Conservation (phyloP, 2,888 invertebrate species). For the Cecidostiba fungosa region DNA sequence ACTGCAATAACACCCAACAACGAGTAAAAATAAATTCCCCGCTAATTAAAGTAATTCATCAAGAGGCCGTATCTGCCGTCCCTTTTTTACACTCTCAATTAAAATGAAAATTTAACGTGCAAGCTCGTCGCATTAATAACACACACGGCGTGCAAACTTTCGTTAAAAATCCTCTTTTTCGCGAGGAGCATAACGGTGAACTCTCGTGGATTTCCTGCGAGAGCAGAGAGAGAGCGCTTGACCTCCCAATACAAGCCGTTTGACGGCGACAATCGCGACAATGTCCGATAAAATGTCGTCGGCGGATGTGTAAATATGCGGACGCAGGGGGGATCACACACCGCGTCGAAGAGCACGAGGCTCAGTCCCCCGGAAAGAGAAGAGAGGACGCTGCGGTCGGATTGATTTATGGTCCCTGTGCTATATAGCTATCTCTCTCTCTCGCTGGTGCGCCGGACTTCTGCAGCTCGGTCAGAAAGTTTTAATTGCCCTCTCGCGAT, state of each 20-base stretch:
- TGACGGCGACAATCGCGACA: conserved; percentile 35
- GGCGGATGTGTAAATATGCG: conserved; percentile 59
- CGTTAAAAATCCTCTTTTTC: conserved; percentile 24
- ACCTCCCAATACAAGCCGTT: conserved; percentile 16
- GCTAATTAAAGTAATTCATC: conserved; percentile 56
- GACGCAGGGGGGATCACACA: not conserved
- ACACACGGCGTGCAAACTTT: not conserved
- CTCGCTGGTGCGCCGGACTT: conserved; percentile 61
- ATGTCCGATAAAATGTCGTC: conserved; percentile 54
- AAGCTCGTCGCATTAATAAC: conserved; percentile 31
- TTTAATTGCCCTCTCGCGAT: conserved; percentile 71
- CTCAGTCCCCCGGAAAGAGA: conserved; percentile 1
- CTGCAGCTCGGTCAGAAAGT: conserved; percentile 70
- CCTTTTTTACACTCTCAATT: conserved; percentile 23
- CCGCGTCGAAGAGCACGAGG: not conserved
- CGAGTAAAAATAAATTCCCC: conserved; percentile 32
- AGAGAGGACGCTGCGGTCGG: conserved; percentile 41
- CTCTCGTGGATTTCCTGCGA: not conserved
- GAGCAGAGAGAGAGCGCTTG: not conserved
- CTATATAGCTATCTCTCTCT: not conserved
- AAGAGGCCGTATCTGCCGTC: not conserved
- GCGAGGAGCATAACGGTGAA: not conserved
- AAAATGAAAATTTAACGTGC: conserved; percentile 53
- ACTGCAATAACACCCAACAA: not conserved
- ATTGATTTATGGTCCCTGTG: conserved; percentile 67